Conservation (phyloP, 2,797 vertebrate species). For the Cryptoprocta ferox region DNA sequence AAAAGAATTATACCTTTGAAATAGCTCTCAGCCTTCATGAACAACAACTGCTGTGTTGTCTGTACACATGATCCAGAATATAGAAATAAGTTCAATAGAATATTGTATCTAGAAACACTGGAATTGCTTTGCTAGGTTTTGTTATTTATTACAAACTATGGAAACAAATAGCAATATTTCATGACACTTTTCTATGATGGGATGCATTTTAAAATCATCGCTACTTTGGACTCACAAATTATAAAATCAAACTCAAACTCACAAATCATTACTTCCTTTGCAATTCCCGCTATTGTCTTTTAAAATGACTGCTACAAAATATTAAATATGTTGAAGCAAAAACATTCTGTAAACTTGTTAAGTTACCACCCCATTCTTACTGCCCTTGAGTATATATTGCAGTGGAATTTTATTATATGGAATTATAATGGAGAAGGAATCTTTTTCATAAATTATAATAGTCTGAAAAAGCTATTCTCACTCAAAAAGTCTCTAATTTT, state of each 20-base stretch:
- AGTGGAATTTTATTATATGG: not conserved
- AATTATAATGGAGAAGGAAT: not conserved
- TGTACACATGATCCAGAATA: not conserved
- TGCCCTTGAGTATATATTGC: not conserved
- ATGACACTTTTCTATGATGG: not conserved
- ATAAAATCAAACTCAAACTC: conserved; percentile 23
- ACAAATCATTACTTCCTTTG: conserved; percentile 13
- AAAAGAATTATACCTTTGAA: conserved; percentile 21
- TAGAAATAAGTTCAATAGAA: not conserved
- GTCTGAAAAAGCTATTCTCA: conserved; percentile 32
- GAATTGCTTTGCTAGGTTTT: not conserved
- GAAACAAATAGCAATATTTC: not conserved
- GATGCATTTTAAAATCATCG: not conserved
- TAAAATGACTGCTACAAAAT: not conserved
- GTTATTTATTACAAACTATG: not conserved
- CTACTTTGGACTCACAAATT: conserved; percentile 21
- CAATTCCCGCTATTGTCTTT: not conserved
- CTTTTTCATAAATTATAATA: conserved; percentile 6
- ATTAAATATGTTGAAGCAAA: conserved; percentile 1
- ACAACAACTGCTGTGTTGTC: not conserved
- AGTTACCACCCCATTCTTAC: not conserved
- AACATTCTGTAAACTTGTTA: not conserved
- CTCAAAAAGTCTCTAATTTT: conserved; percentile 74
- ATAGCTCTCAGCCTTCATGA: not conserved
- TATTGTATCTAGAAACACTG: not conserved